Percentiles rank a stretch among this genome's conserved stretches.
These are phyloP conservation scores for Protomyctophum bolini DNA, from an alignment of 2,113 vertebrate genomes.

Conservation along the genomic window DNA sequence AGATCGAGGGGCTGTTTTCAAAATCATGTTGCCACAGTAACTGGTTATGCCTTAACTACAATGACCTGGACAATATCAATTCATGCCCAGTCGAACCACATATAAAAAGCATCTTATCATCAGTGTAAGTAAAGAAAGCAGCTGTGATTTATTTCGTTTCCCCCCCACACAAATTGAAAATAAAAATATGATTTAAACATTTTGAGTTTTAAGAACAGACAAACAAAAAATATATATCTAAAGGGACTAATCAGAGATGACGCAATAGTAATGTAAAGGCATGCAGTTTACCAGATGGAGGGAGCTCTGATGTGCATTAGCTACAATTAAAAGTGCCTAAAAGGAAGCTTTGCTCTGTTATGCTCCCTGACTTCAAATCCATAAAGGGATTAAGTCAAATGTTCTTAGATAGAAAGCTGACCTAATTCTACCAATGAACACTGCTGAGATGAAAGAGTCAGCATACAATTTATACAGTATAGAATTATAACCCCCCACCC, in stretches of 20 bases:
- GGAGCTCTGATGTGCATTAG: conserved; percentile 30
- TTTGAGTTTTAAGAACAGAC: not conserved
- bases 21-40: conserved; percentile 70
- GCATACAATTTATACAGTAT: no score
- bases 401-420: conserved; percentile 3
- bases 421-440: conserved; percentile 14
- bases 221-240: not conserved
- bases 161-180: not conserved
- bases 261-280: conserved; percentile 26
- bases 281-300: not conserved
- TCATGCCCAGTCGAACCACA: conserved; percentile 22
- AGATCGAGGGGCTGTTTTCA: conserved; percentile 63
- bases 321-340: conserved; percentile 37
- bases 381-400: conserved; percentile 33
- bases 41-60: conserved; percentile 34
- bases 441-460: no score
- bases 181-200: not conserved
- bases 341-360: conserved; percentile 18
- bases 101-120: conserved; percentile 10
- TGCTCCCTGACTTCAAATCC: conserved; percentile 25
- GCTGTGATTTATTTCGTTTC: not conserved
- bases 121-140: conserved; percentile 2
- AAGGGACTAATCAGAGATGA: conserved; percentile 5
- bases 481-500: no score
- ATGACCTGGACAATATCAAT: conserved; percentile 2